A percentile compares a stretch with the other conserved stretches of the same genome.
Conservation (phyloP, 2,888 invertebrate genomes). For the Chironomus tentans region DNA sequence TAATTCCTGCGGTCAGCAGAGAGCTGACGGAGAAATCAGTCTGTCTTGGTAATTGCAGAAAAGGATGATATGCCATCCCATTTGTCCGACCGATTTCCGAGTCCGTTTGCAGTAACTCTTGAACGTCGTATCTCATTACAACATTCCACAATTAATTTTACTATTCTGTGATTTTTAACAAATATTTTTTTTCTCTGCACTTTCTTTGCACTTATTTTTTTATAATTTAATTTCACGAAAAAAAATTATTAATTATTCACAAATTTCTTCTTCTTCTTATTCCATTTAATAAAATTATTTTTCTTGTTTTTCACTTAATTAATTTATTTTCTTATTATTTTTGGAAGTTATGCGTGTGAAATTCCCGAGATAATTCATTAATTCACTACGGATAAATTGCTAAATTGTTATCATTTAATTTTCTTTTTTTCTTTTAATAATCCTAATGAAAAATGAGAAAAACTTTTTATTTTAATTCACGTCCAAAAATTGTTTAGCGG, state of each 20-base stretch:
- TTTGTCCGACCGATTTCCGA: constrained; percentile 45
- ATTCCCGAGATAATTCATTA: neutral
- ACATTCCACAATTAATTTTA: constrained; percentile 12
- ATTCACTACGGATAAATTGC: too few relatives aligned
- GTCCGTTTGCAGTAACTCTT: constrained; percentile 45
- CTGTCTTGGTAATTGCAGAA: constrained; percentile 80
- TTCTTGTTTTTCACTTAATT: too few relatives aligned
- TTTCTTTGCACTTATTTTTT: neutral
- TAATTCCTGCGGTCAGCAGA: constrained; percentile 66
- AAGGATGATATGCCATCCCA: constrained; percentile 75
- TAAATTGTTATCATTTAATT: too few relatives aligned
- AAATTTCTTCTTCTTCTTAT: too few relatives aligned
- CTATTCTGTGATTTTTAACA: neutral
- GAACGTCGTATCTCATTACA: constrained; percentile 46
- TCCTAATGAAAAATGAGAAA: too few relatives aligned
- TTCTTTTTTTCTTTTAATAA: too few relatives aligned
- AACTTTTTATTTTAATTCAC: too few relatives aligned
- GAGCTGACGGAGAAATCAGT: constrained; percentile 90
- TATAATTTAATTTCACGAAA: neutral
- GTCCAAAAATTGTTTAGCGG: too few relatives aligned
- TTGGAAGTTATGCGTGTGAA: neutral
- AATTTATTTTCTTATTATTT: neutral
- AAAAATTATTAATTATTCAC: too few relatives aligned
- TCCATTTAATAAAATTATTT: too few relatives aligned
- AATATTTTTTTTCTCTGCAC: neutral